Evolutionary conservation across 2,113 vertebrate species (phyloP), one percentile per base, ranked within the genome.

Genomic region (Actinemys pallida): DNA sequence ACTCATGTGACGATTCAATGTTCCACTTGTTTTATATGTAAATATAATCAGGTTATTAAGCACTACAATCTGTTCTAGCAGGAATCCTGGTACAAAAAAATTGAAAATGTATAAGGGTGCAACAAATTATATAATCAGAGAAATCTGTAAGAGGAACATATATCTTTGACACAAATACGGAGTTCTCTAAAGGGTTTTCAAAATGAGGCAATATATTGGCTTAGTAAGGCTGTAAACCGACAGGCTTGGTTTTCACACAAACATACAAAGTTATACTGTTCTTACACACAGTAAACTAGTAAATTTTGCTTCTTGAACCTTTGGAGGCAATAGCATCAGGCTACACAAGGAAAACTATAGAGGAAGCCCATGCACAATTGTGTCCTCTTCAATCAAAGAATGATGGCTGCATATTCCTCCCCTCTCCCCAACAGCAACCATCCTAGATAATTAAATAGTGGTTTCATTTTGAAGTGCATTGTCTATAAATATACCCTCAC

Each of bases 11-110:
- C 9, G 35, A 39, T 72, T 72, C n/a, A 72, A 72, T n/a, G 35
- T 20, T 39, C 17, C 35, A 72, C 29, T 62, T 39, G 39, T 75
- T 76, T 42, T 45, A 76, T 42, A 20, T 45, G 72, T 24, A 75
- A 75, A 75, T 22, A 42, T 22, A 75, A 42, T 24, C 35, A 20
- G 20, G n/a, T 75, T 39, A 75, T 19, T 75, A 75, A 65, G 31
- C 5, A 75, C 69, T 75, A 42, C 10, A 42, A 10, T 75, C 12
- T 75, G 69, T 42, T 75, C 10, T 7, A 89, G 1, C 0, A 1
- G 47, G 8, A 89, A 75, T n/a, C 3, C 4, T 4, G 5, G 9
- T 2, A 42, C 56, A 88, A 0, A 1, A 6, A 17, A 3, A 62
- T 82, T 90, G 29, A 87, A 93, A 59, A 25, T 59, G 57, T 25